Evolutionary conservation across 2,888 invertebrate genomes (phyloP).

Genomic region (Cancer borealis): DNA sequence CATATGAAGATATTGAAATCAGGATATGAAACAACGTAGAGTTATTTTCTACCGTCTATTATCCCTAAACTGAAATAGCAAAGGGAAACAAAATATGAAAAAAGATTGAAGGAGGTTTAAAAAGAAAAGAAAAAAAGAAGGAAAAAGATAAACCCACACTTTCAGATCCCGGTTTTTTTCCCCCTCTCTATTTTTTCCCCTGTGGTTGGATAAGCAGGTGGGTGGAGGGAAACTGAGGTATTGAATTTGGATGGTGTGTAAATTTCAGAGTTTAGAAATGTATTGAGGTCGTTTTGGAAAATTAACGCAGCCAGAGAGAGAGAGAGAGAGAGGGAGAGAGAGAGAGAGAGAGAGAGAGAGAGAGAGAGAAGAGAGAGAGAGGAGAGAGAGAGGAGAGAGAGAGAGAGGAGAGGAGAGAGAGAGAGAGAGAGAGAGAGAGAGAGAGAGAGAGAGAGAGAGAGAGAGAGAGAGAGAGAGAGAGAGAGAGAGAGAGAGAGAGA

Average conservation of each 20-base stretch:
- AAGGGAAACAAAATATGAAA: background rate
- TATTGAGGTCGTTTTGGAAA: background rate
- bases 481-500: constrained; percentile 50
- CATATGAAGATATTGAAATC: background rate
- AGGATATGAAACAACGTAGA: background rate
- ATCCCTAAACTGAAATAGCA: background rate
- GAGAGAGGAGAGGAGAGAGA: constrained; percentile 52
- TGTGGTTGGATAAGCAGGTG: background rate
- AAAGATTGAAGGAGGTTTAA: background rate
- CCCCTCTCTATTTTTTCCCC: background rate
- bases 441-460: constrained; percentile 36
- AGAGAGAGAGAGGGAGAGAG: constrained; percentile 38
- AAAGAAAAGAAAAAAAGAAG: background rate
- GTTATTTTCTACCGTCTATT: too few species aligned
- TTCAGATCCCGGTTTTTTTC: background rate
- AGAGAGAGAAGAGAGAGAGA: constrained; percentile 50
- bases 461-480: constrained; percentile 39
- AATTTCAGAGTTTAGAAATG: background rate
- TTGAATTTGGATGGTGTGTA: background rate
- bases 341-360: constrained; percentile 52
- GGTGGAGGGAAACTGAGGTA: background rate
- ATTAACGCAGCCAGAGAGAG: background rate
- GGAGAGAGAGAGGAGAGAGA: constrained; percentile 50
- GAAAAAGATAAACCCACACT: background rate
- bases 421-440: constrained; percentile 49